Percentiles rank a stretch among this genome's conserved stretches.
These are phyloP conservation scores for Leptopilina myrica DNA, from an alignment of 2,888 invertebrate genomes.

Conservation along the genomic window DNA sequence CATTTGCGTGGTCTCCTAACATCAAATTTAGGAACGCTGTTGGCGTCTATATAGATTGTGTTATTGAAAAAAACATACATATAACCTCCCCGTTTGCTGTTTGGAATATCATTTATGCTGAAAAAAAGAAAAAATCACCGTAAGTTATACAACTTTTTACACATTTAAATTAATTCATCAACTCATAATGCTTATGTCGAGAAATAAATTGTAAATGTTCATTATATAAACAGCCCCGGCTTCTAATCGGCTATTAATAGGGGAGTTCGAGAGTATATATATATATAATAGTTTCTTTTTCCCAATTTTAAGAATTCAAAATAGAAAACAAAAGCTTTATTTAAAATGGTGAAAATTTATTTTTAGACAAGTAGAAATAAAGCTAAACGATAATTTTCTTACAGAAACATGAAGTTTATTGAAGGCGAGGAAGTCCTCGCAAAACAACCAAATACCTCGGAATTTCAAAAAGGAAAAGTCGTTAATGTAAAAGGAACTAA, in stretches of 20 bases:
- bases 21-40: constrained; percentile 53
- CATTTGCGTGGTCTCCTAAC: constrained; percentile 56
- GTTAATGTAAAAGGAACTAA: constrained; percentile 61
- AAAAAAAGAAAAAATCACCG: constrained; percentile 40
- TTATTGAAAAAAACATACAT: constrained; percentile 47
- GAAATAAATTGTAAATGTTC: neutral
- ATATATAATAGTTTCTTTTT: constrained; percentile 46
- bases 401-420: constrained; percentile 61
- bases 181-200: neutral
- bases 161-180: neutral
- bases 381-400: constrained; percentile 40
- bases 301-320: neutral
- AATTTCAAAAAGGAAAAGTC: constrained; percentile 65
- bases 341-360: constrained; percentile 44
- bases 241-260: constrained; percentile 24
- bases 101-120: constrained; percentile 49
- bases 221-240: constrained; percentile 32
- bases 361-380: constrained; percentile 26
- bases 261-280: neutral
- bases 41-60: constrained; percentile 55
- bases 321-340: constrained; percentile 51
- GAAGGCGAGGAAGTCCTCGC: constrained; percentile 71
- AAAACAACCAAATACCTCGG: constrained; percentile 62
- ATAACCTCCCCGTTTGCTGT: constrained; percentile 50
- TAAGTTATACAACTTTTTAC: constrained; percentile 19